Conservation (phyloP, 2,888 invertebrate genomes). For the Noctua comes region DNA sequence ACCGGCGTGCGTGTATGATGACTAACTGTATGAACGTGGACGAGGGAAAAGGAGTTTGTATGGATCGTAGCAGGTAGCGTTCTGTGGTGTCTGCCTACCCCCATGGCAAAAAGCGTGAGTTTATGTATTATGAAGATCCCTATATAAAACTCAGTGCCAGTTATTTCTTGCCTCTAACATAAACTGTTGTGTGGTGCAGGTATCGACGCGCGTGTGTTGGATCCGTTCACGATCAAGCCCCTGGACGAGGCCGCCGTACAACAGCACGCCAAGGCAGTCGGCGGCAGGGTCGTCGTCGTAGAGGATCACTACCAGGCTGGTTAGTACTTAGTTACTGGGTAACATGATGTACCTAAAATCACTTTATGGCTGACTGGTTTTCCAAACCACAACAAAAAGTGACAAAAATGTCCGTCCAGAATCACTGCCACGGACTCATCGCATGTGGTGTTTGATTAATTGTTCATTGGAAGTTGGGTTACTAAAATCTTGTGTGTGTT, state of each 20-base stretch:
- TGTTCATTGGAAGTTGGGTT: background rate
- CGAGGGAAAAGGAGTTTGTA: too few species aligned
- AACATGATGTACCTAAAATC: background rate
- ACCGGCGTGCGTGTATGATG: too few species aligned
- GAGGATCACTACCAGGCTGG: conserved; percentile 99
- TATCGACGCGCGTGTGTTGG: conserved; percentile 95
- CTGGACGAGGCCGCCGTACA: conserved; percentile 95
- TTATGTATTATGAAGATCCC: too few species aligned
- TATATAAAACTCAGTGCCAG: background rate
- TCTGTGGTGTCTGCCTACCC: too few species aligned
- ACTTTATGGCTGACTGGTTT: background rate
- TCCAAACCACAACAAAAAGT: too few species aligned
- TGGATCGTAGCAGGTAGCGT: too few species aligned
- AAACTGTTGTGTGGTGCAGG: background rate
- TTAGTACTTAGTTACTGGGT: conserved; percentile 68
- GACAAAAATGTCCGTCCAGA: background rate
- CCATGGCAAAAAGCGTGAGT: too few species aligned
- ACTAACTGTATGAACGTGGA: too few species aligned
- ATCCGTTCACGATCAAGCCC: conserved; percentile 99
- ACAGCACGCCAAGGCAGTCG: conserved; percentile 93
- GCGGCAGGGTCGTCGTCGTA: conserved; percentile 96
- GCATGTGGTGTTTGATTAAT: background rate
- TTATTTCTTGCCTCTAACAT: background rate
- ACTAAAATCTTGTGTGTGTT: background rate
- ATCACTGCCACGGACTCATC: background rate